These are phyloP conservation scores for Sesamia inferens DNA, from an alignment of 2,888 invertebrate species.

Conservation along the genomic window DNA sequence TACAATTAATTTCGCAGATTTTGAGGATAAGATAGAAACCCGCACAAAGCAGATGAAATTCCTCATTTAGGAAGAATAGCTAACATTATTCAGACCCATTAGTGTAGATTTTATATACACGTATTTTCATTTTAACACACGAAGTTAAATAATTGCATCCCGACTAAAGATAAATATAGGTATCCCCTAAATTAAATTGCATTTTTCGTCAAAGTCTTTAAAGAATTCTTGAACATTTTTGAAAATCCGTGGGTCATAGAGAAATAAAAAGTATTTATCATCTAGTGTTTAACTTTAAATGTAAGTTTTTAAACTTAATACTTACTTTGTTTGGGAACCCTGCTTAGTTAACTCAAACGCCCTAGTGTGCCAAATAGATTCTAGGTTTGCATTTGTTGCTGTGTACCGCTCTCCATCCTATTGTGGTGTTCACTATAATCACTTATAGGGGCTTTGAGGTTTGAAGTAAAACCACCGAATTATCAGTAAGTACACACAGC, in stretches of 20 bases:
- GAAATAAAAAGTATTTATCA: not conserved
- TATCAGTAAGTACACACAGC: no score
- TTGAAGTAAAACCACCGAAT: no score
- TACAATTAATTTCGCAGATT: not conserved
- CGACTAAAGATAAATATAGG: not conserved
- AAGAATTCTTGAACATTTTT: not conserved
- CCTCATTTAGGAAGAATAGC: not conserved
- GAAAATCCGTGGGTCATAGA: not conserved
- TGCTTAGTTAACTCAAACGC: no score
- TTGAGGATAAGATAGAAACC: not conserved
- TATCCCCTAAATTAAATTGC: not conserved
- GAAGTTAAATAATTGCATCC: not conserved
- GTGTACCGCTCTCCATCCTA: no score
- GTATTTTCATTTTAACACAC: not conserved
- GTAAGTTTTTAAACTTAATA: conserved; percentile 7
- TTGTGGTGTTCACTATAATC: no score
- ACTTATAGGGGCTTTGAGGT: no score
- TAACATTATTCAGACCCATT: not conserved
- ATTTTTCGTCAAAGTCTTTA: conserved; percentile 1
- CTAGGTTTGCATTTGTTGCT: no score
- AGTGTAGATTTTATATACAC: not conserved
- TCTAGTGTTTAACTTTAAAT: not conserved
- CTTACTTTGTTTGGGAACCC: no score
- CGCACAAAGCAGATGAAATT: not conserved
- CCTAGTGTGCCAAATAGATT: no score